phyloP scores from a whole-genome alignment of 2,888 invertebrate species.

The Smittia aterrima region DNA sequence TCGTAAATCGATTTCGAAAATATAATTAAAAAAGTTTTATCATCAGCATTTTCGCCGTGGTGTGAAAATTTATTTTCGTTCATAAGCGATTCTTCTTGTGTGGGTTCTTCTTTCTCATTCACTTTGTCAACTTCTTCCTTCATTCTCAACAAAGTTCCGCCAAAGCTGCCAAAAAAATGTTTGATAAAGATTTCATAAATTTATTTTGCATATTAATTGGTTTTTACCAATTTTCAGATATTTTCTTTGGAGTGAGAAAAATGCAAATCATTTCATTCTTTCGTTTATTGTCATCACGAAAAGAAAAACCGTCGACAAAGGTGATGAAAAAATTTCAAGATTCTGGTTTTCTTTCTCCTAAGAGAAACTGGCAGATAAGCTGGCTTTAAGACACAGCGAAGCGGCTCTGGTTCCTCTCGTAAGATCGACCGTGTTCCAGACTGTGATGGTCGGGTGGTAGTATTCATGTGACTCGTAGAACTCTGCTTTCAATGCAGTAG shows the following conservation, averaged over 20 bases:
- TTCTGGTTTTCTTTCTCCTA: no score
- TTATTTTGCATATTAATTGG: conserved; percentile 40
- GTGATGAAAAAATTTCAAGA: neutral
- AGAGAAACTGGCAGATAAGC: no score
- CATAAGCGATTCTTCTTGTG: neutral
- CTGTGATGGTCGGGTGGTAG: no score
- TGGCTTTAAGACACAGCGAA: no score
- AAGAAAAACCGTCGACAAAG: neutral
- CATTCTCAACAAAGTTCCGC: neutral
- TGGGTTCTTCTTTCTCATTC: conserved; percentile 13
- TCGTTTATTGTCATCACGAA: neutral
- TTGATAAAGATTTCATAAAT: neutral
- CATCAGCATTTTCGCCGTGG: conserved; percentile 30
- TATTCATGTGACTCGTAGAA: no score
- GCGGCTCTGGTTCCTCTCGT: no score
- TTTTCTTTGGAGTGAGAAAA: conserved; percentile 7
- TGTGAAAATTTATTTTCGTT: conserved; percentile 12
- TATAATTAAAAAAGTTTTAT: conserved; percentile 42
- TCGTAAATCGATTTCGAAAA: conserved; percentile 28
- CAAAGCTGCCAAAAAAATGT: conserved; percentile 37
- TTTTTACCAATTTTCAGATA: conserved; percentile 23
- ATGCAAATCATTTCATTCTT: conserved; percentile 1
- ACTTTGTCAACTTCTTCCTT: conserved; percentile 10
- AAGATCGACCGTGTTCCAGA: no score
- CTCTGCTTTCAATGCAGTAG: no score